Evolutionary conservation across 1,140 invertebrate species (phyloP), one percentile per base, ranked within the genome.

Genomic region (Ostrea denselamellosa): DNA sequence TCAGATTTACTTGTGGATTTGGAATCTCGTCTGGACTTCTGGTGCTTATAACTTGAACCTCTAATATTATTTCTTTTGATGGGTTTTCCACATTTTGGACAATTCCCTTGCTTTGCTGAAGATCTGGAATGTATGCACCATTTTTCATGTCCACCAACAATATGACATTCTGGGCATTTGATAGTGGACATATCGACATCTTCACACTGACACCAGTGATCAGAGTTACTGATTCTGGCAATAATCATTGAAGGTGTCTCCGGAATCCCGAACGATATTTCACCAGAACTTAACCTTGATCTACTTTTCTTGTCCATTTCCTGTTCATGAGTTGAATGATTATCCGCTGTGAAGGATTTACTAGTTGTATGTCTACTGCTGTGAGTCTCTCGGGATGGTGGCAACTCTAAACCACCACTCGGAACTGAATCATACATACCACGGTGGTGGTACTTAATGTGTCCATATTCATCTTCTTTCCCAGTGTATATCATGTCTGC

Each of bases 21-120:
- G 7, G 82, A 83, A 8, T 19, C 51, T 25, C 82, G 56, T 44
- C 62, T 82, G 12, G 68, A 81, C 22, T 52, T 82, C 10, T 81
- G 44, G 7, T 87, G 22, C 56, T 83, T 54, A 19, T 82, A 53
- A 25, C 83, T 52, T 3, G 82, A 62, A 8, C 54, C 58, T 53
- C 83, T 53, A n/a, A 85, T 56, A 53, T 77, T 85, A 54, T 68
- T 68, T 22, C 83, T 71, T 85, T 88, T 88, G 14, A 88, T 88
- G 10, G 87, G 87, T 77, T 88, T 88, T 8, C 87, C 87, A 85
- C 87, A 88, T 22, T 88, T 51, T 8, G 87, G 87, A 68, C 87
- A 88, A n/a, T 54, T 85, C 2, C 87, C 87, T 58, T 88, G 83
- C 19, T 81, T 34, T 14, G 87, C 62, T n/a, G 83, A 22, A 53